A percentile compares a stretch with the other conserved stretches of the same genome.
Evolutionary conservation across 2,888 invertebrate genomes (phyloP).

Genomic region (Tetragonula carbonaria): DNA sequence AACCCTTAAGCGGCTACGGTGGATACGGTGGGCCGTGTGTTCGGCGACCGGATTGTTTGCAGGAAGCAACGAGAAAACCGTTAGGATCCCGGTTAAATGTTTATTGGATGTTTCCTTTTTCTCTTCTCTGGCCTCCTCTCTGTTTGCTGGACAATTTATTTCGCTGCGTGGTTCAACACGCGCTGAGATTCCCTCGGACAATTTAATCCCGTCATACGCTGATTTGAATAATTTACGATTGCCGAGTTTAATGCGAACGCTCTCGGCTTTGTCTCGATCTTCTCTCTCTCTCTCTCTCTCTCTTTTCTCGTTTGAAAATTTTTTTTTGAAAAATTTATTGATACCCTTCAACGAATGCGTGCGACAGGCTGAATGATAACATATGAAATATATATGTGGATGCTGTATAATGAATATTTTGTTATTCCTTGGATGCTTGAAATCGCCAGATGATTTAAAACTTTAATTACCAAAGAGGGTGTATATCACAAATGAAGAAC

Average conservation of each 20-base stretch:
- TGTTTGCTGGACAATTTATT: conserved; percentile 18
- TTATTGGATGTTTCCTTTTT: conserved; percentile 13
- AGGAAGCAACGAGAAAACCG: conserved; percentile 6
- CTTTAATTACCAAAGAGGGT: no score
- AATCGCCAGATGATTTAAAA: no score
- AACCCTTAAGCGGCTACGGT: conserved; percentile 47
- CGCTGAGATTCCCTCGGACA: neutral
- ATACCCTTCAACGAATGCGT: neutral
- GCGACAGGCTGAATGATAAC: neutral
- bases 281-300: neutral
- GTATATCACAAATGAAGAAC: no score
- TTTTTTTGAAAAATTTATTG: neutral
- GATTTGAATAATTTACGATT: neutral
- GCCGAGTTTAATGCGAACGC: neutral
- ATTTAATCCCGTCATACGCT: neutral
- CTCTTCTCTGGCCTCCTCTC: no score
- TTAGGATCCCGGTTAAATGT: conserved; percentile 27
- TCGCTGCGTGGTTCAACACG: neutral
- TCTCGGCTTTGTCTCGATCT: neutral
- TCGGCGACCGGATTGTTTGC: conserved; percentile 23
- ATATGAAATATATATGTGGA: neutral
- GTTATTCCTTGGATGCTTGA: no score
- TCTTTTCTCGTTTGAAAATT: neutral
- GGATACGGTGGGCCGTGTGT: conserved; percentile 26
- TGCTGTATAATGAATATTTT: no score